A percentile compares a stretch with the other conserved stretches of the same genome.
These are phyloP conservation scores for Bombylius discolor DNA, from an alignment of 2,888 invertebrate species.

Conservation along the genomic window DNA sequence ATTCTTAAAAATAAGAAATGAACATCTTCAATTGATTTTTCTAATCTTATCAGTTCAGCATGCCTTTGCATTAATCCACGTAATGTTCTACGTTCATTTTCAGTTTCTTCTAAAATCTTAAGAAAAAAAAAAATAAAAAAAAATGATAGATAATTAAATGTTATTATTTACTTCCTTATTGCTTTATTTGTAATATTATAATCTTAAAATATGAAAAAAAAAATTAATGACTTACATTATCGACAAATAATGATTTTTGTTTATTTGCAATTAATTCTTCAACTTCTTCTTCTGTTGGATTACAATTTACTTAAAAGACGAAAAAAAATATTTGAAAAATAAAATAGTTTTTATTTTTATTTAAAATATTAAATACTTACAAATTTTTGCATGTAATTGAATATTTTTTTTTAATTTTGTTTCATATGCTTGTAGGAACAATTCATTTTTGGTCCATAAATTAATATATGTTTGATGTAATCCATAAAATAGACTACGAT, in stretches of 20 bases:
- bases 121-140: slow-evolving; percentile 11
- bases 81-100: slow-evolving; percentile 30
- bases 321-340: neutral
- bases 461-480: slow-evolving; percentile 32
- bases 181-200: too few relatives aligned
- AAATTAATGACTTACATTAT: slow-evolving; percentile 28
- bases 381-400: slow-evolving; percentile 33
- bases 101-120: slow-evolving; percentile 35
- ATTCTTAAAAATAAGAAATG: slow-evolving; percentile 35
- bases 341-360: too few relatives aligned
- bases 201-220: neutral
- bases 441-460: slow-evolving; percentile 33
- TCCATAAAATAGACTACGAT: slow-evolving; percentile 32
- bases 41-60: slow-evolving; percentile 31
- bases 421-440: slow-evolving; percentile 32
- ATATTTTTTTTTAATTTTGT: slow-evolving; percentile 32
- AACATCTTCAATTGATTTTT: slow-evolving; percentile 35
- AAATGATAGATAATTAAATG: neutral
- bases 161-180: neutral
- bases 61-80: slow-evolving; percentile 34
- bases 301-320: slow-evolving; percentile 26
- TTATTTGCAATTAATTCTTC: slow-evolving; percentile 34
- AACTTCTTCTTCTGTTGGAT: slow-evolving; percentile 35
- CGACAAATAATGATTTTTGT: slow-evolving; percentile 34
- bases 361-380: slow-evolving; percentile 19